These are phyloP conservation scores for Apus apus DNA, from an alignment of 2,113 vertebrate genomes.

Conservation along the genomic window DNA sequence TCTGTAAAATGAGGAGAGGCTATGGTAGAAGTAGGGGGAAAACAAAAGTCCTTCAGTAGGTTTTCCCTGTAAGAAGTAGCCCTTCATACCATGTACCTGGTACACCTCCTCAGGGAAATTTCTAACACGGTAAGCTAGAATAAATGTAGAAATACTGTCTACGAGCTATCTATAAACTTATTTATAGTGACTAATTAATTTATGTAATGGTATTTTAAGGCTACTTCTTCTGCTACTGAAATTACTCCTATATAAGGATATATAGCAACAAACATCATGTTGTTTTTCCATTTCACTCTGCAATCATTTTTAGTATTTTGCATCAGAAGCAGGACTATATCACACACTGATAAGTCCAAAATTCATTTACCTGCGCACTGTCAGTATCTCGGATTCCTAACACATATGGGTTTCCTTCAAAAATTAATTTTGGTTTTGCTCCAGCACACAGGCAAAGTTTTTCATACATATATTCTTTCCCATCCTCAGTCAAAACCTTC, in stretches of 20 bases:
- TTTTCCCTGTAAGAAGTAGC: background rate
- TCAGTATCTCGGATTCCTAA: conserved; percentile 97
- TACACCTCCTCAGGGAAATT: background rate
- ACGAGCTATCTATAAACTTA: background rate
- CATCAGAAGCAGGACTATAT: background rate
- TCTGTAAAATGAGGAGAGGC: background rate
- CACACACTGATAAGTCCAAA: background rate
- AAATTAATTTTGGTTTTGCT: conserved; percentile 88
- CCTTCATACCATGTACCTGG: background rate
- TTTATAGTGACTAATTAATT: background rate
- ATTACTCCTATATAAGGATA: background rate
- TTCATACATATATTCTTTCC: conserved; percentile 78
- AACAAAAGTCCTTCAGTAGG: background rate
- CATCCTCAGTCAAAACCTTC: conserved; percentile 86
- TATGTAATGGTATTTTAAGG: background rate
- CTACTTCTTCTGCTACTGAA: background rate
- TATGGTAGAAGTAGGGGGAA: background rate
- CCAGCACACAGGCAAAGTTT: conserved; percentile 94
- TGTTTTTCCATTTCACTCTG: background rate
- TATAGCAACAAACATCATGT: background rate
- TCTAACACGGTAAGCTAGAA: background rate
- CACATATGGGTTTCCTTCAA: conserved; percentile 82
- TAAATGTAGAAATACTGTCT: background rate
- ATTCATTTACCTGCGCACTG: conserved; percentile 86
- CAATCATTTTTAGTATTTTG: background rate